Evolutionary conservation across 2,888 invertebrate species (phyloP), one percentile per base, ranked within the genome.

Genomic region (Copidosoma aretas): DNA sequence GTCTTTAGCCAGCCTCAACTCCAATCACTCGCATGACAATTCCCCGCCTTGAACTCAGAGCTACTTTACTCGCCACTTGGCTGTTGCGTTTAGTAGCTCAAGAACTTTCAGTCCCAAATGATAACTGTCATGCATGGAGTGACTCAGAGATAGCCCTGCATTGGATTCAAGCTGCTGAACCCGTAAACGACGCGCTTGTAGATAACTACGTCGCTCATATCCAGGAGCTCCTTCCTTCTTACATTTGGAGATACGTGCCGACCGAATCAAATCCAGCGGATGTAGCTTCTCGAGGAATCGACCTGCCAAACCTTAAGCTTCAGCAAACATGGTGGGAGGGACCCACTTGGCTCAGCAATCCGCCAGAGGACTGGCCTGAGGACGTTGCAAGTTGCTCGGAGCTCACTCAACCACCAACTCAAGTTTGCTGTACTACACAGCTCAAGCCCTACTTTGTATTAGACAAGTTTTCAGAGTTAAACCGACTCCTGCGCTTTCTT

Each of bases 201-300:
- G 60, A 66, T 22, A 51, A 56, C 19, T 66, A 60, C 32, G 51
- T 66, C 1, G 14, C 32, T n/a, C 56, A 60, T 10, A 46, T 66
- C 12, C 56, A 67, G 5, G 66, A 67, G 32, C 19, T 60, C 5
- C 17, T 61, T 1, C 56, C 39, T 1, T 15, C 15, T 17, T 17
- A 39, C 46, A 8, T 41, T 17, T 32, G 61, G 39, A 8, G 60
- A 61, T 52, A 52, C 22, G 19, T 52, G 1, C 52, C 52, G 3
- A 52, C 19, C 12, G 22, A 17, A 22, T 10, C 17, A 2, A 52
- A 52, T 19, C 52, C 52, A 19, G 52, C 52, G 2, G 19, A 52
- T 52, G 52, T 52, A 19, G 52, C 52, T 12, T 32, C 32, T 32
- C 32, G 8, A 32, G 32, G 8, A 32, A 8, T 32, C 32, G 8